Evolutionary conservation across 92 coral and sea anemone genomes (phyloP).

Genomic region (Zoanthus sansibaricus): DNA sequence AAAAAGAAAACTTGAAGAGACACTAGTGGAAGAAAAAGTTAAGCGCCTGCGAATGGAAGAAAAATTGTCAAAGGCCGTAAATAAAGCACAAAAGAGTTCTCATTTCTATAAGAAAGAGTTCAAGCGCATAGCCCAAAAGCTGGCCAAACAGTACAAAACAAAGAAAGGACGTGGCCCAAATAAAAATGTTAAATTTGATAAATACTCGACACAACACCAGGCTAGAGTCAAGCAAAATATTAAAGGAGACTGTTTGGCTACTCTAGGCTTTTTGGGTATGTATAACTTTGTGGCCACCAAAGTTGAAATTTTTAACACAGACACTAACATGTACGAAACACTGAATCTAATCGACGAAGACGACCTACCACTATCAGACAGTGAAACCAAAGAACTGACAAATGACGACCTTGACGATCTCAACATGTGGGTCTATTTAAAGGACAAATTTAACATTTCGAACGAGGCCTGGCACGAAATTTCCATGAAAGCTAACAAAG

Average conservation of each 20-base stretch:
- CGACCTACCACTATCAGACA: slow-evolving; percentile 42
- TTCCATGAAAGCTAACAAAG: slow-evolving; percentile 55
- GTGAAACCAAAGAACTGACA: slow-evolving; percentile 54
- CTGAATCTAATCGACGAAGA: slow-evolving; percentile 49
- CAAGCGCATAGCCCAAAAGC: slow-evolving; percentile 34
- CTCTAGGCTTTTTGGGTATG: slow-evolving; percentile 50
- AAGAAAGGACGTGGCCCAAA: slow-evolving; percentile 54
- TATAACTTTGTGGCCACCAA: slow-evolving; percentile 61
- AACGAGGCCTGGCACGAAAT: slow-evolving; percentile 77
- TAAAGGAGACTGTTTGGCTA: slow-evolving; percentile 56
- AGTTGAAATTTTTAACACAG: neutral
- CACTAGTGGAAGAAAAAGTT: slow-evolving; percentile 30
- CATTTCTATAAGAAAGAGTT: slow-evolving; percentile 42
- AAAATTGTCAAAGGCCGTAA: slow-evolving; percentile 28
- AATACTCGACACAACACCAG: slow-evolving; percentile 57
- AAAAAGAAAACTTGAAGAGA: slow-evolving; percentile 39
- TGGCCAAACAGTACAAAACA: slow-evolving; percentile 25
- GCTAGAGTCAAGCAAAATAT: slow-evolving; percentile 41
- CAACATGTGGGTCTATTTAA: slow-evolving; percentile 66
- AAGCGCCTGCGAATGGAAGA: slow-evolving; percentile 29
- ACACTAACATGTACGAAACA: slow-evolving; percentile 39
- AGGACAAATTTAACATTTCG: slow-evolving; percentile 67
- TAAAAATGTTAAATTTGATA: neutral
- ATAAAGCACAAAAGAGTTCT: neutral
- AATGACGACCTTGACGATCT: slow-evolving; percentile 55